Evolutionary conservation across 2,797 vertebrate genomes (phyloP).

Genomic region (Lateolabrax maculatus): DNA sequence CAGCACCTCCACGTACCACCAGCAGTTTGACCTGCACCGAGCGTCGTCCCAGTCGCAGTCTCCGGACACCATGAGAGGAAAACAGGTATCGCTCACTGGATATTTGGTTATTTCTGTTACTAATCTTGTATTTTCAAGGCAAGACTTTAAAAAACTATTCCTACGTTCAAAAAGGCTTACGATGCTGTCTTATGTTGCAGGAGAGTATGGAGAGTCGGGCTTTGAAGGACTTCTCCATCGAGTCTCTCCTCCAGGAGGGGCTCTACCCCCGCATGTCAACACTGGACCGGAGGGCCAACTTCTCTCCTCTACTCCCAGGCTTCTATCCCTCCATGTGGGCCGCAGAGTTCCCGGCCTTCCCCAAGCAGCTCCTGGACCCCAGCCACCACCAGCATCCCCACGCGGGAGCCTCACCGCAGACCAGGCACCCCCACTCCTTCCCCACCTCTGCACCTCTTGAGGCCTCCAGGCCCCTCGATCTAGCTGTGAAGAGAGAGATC

Average conservation of each 20-base stretch:
- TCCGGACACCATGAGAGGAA: conserved; percentile 76
- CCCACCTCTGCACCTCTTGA: conserved; percentile 77
- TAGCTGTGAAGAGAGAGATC: conserved; percentile 94
- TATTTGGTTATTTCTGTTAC: background rate
- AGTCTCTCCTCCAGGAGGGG: conserved; percentile 95
- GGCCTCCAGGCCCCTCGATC: conserved; percentile 88
- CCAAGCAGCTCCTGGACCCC: conserved; percentile 89
- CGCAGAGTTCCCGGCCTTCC: conserved; percentile 89
- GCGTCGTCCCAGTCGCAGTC: conserved; percentile 82
- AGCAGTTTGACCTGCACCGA: conserved; percentile 63
- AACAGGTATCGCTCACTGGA: conserved; percentile 67
- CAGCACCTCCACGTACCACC: conserved; percentile 87
- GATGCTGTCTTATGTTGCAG: conserved; percentile 62
- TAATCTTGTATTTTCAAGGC: background rate
- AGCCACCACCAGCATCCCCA: conserved; percentile 70
- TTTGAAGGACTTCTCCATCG: conserved; percentile 96
- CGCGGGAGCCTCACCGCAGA: conserved; percentile 53
- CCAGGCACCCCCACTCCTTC: conserved; percentile 62
- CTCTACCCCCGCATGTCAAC: conserved; percentile 92
- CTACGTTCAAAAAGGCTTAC: conserved; percentile 3
- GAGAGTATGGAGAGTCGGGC: conserved; percentile 87
- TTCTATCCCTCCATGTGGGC: conserved; percentile 97
- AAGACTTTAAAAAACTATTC: background rate
- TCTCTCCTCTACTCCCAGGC: conserved; percentile 91
- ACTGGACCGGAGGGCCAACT: conserved; percentile 88